Conservation (phyloP, 2,113 vertebrate genomes). For the Mobula birostris region DNA sequence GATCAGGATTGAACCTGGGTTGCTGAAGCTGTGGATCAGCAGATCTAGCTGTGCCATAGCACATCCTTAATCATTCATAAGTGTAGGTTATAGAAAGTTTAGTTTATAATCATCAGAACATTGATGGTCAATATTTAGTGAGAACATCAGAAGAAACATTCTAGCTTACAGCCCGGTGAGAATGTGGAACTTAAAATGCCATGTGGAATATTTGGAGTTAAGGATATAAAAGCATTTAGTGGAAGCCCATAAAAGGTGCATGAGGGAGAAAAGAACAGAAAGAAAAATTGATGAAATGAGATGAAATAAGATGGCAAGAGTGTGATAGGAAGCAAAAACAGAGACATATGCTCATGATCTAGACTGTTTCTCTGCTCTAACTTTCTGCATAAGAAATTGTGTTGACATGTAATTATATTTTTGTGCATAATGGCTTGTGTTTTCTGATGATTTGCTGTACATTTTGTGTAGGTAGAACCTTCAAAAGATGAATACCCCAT, state of each 20-base stretch:
- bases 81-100: background rate
- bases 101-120: background rate
- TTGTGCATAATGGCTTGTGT: background rate
- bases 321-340: background rate
- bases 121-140: background rate
- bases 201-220: background rate
- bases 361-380: too few relatives aligned
- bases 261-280: too few relatives aligned
- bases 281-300: background rate
- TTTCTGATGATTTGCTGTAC: background rate
- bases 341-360: too few relatives aligned
- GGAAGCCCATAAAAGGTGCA: too few relatives aligned
- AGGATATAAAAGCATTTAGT: too few relatives aligned
- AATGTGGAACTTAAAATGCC: background rate
- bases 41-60: too few relatives aligned
- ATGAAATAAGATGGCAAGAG: background rate
- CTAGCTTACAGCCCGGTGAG: background rate
- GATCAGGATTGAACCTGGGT: too few relatives aligned
- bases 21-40: too few relatives aligned
- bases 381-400: background rate
- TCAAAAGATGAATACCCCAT: background rate
- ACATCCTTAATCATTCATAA: too few relatives aligned
- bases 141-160: too few relatives aligned
- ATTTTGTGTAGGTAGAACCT: background rate
- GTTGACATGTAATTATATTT: background rate